phyloP scores from a whole-genome alignment of 2,797 vertebrate genomes.

The Diplodus puntazzo region DNA sequence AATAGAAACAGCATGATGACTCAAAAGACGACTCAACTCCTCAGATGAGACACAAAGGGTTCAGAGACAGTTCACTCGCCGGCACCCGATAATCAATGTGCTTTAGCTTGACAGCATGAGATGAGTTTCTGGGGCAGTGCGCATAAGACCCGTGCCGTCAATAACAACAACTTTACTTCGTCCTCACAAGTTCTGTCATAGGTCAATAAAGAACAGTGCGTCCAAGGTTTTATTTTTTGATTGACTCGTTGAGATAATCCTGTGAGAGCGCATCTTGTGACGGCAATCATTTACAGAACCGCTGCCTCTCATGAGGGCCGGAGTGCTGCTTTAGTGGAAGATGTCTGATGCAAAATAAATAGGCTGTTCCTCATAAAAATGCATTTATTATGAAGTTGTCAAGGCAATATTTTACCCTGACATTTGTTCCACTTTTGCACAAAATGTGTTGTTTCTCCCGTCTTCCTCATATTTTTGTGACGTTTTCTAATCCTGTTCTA shows the following conservation, averaged over 20 bases:
- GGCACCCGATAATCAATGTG: conserved; percentile 81
- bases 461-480: not conserved
- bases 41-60: conserved; percentile 67
- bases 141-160: conserved; percentile 55
- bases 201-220: conserved; percentile 44
- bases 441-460: conserved; percentile 8
- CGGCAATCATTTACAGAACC: conserved; percentile 41
- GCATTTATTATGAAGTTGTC: conserved; percentile 42
- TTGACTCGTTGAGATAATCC: conserved; percentile 50
- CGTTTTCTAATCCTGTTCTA: conserved; percentile 19
- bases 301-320: not conserved
- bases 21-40: conserved; percentile 63
- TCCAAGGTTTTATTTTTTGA: conserved; percentile 61
- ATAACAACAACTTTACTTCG: conserved; percentile 70
- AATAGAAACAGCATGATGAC: conserved; percentile 57
- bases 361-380: conserved; percentile 7
- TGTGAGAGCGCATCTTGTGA: conserved; percentile 20
- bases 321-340: not conserved
- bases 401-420: conserved; percentile 20
- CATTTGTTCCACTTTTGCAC: conserved; percentile 31
- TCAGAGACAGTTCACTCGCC: conserved; percentile 76
- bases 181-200: conserved; percentile 51
- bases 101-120: conserved; percentile 72
- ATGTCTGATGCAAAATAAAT: conserved; percentile 26
- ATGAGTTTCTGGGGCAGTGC: conserved; percentile 70